Conservation (phyloP, 2,113 vertebrate genomes). For the Eolophus roseicapilla region DNA sequence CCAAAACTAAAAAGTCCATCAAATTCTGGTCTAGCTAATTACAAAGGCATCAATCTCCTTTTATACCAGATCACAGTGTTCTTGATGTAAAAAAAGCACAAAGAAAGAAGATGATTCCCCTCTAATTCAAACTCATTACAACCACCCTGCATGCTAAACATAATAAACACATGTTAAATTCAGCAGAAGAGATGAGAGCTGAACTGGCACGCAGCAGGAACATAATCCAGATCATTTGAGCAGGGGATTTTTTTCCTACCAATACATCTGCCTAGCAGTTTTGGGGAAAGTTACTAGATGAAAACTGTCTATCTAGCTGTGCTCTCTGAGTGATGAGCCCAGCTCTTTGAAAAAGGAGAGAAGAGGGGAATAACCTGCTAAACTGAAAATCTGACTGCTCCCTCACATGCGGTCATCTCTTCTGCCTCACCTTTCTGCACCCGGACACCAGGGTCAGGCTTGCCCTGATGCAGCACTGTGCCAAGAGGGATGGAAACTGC, state of each 20-base stretch:
- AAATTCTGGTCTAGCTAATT: background rate
- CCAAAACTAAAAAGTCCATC: background rate
- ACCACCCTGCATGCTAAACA: background rate
- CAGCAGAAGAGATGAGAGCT: constrained; percentile 14
- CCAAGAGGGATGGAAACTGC: background rate
- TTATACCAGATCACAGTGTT: background rate
- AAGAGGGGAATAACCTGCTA: background rate
- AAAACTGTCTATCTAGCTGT: background rate
- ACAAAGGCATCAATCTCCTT: background rate
- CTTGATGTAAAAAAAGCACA: background rate
- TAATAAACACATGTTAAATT: background rate
- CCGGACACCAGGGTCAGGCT: background rate
- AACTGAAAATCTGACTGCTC: background rate
- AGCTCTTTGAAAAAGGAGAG: background rate
- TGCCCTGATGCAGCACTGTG: rapidly evolving
- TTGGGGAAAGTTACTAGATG: background rate
- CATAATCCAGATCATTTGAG: background rate
- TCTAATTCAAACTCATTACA: background rate
- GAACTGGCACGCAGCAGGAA: background rate
- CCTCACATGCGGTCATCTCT: background rate
- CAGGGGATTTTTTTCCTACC: background rate
- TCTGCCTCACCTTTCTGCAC: background rate
- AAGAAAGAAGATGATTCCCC: background rate
- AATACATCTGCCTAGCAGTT: background rate
- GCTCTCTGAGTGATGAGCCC: background rate